These are phyloP conservation scores for Eustalomyia histrio DNA, from an alignment of 2,888 invertebrate genomes.

Conservation along the genomic window DNA sequence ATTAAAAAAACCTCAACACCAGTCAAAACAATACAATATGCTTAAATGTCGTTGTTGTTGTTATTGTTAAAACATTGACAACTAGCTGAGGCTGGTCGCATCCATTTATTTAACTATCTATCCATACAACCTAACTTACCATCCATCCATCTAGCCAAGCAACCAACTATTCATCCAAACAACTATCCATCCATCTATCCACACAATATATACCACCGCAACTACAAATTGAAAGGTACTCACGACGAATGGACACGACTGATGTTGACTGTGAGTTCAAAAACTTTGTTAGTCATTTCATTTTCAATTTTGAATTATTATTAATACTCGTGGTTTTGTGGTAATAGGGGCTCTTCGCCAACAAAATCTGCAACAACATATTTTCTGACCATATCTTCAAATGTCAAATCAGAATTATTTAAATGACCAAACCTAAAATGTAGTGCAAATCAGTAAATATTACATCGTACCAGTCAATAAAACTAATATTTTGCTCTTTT, in stretches of 20 bases:
- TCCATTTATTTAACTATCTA: slow-evolving; percentile 38
- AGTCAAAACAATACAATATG: slow-evolving; percentile 42
- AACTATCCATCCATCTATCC: slow-evolving; percentile 32
- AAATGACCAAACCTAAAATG: slow-evolving; percentile 71
- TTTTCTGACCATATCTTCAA: slow-evolving; percentile 44
- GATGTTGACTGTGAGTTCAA: slow-evolving; percentile 62
- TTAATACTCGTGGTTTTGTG: slow-evolving; percentile 64
- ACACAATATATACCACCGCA: slow-evolving; percentile 53
- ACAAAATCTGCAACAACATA: slow-evolving; percentile 9
- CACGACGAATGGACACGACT: slow-evolving; percentile 71
- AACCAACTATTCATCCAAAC: slow-evolving; percentile 10
- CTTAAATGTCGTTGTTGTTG: slow-evolving; percentile 33
- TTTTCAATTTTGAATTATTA: slow-evolving; percentile 63
- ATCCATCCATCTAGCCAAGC: slow-evolving; percentile 8
- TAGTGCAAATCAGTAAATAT: slow-evolving; percentile 3
- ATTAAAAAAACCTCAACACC: slow-evolving; percentile 57
- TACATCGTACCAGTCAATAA: no score
- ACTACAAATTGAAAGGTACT: slow-evolving; percentile 77
- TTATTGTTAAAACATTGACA: slow-evolving; percentile 37
- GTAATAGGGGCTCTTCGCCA: slow-evolving; percentile 39
- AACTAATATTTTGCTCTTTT: no score
- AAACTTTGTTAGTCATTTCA: slow-evolving; percentile 60
- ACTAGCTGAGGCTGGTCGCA: slow-evolving; percentile 32
- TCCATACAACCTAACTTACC: slow-evolving; percentile 34
- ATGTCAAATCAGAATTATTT: slow-evolving; percentile 69